These are phyloP conservation scores for Sesamia nonagrioides DNA, from an alignment of 1,140 invertebrate genomes.

Conservation along the genomic window DNA sequence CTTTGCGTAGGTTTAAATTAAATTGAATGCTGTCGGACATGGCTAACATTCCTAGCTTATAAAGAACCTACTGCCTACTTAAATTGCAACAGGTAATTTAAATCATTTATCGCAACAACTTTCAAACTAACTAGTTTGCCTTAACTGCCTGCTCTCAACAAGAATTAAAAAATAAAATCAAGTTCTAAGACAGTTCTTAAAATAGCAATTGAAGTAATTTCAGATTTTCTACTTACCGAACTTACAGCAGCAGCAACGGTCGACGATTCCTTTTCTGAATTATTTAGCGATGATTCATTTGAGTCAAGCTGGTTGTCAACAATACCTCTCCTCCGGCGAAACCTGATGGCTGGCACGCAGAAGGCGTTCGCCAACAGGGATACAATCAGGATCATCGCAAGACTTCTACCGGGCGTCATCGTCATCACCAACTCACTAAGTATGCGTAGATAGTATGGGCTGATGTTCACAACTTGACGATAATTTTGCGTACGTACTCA, in stretches of 20 bases:
- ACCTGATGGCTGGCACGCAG: slow-evolving; percentile 55
- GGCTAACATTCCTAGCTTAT: background rate
- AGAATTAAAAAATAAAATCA: too few relatives aligned
- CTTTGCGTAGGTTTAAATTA: too few relatives aligned
- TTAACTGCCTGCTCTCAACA: background rate
- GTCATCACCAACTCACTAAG: slow-evolving; percentile 30
- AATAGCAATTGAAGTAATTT: background rate
- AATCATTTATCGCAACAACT: background rate
- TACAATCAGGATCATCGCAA: slow-evolving; percentile 55
- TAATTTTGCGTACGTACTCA: too few relatives aligned
- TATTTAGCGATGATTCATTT: too few relatives aligned
- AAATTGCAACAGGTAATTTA: background rate
- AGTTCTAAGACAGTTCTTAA: too few relatives aligned
- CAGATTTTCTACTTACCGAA: background rate
- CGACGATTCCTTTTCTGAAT: background rate
- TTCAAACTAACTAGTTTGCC: background rate
- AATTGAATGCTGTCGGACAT: too few relatives aligned
- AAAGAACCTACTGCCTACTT: background rate
- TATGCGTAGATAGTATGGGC: too few relatives aligned
- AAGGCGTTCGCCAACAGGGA: slow-evolving; percentile 62
- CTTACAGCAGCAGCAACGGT: background rate
- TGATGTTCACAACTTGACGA: too few relatives aligned
- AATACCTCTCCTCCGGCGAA: slow-evolving; percentile 19
- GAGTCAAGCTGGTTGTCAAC: slow-evolving; percentile 53
- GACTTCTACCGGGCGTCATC: slow-evolving; percentile 61